Evolutionary conservation across 2,888 invertebrate species (phyloP), one percentile per base, ranked within the genome.

Genomic region (Hyalella azteca): DNA sequence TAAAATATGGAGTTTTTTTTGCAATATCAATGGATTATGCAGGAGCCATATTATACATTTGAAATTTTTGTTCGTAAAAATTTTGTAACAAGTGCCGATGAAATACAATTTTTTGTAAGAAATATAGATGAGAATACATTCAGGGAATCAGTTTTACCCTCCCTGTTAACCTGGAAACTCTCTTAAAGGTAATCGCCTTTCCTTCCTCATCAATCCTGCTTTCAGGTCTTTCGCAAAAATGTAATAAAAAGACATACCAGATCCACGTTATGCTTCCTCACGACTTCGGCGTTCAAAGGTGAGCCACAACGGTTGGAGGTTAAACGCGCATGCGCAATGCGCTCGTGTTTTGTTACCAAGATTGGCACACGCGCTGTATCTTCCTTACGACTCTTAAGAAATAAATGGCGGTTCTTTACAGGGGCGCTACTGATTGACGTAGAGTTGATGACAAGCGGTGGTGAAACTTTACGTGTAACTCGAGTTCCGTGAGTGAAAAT

Each of bases 261-360:
- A 54, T 13, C 54, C 54, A 26, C 54, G 26, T 54, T 54, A 54
- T 54, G 54, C 26, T 22, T 54, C 54, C 29, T 29, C 26, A 54
- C 54, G 54, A 29, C 29, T 54, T 29, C 54, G 11, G 54, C 54
- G 54, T 54, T 54, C 54, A 54, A 29, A 54, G 54, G 54, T 54
- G 54, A 54, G 54, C 54, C 54, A 22, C 54, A 54, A 29, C 22
- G 54, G 54, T 54, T 22, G 54, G 29, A 54, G 54, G 54, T 54
- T 22, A 54, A 54, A 29, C 54, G 54, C 54, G 54, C 19, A 29
- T 54, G 54, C 54, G 54, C 54, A 54, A 54, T 54, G 54, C 54
- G 22, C 22, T 54, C 7, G 54, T 54, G 54, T 54, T 54, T 54
- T 54, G 54, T 54, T 54, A 29, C 54, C 54, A 29, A 54, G 54